Evolutionary conservation across 2,113 vertebrate genomes (phyloP), one percentile per base, ranked within the genome.

Genomic region (Thalassoma bifasciatum): DNA sequence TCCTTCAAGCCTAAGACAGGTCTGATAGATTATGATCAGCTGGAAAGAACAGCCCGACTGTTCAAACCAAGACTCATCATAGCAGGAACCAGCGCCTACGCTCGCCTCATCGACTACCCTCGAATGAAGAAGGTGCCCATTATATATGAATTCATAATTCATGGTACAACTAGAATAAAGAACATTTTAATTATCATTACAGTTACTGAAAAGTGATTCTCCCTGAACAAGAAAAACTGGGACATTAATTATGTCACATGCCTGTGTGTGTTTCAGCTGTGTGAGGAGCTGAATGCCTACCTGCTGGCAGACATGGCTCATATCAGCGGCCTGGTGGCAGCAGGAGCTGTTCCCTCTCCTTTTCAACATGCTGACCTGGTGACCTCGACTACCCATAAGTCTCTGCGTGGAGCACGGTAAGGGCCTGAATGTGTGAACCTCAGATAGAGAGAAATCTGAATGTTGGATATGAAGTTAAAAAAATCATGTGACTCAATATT

Each of bases 281-380:
- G 96, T 46, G 90, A 93, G 26, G 96, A 96, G 70, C 90, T 98
- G 56, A 95, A 94, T 66, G 97, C 97, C 0, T 93, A 96, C 80
- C 88, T 98, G 73, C 88, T 98, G 91, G 95, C 97, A 0, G 97
- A 98, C 85, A 98, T 98, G 95, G 96, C 97, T 13, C 97, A 98
- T 72, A 96, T 98, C 89, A 97, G 97, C 2, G 96, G 96, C 49
- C 91, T 98, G 50, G 96, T 98, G 86, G 96, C 97, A 0, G 95
- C 93, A 64, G 94, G 93, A 74, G 95, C 91, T 40, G 89, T 97
- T 83, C 96, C 97, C 0, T 96, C 96, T 0, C 97, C 97, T 4
- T 98, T 98, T 37, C 78, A 96, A 23, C 81, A 97, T 0, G 94
- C 96, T 0, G 96, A 98, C 63, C 38, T 98, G 9, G 96, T 98